Conservation (phyloP, 2,113 vertebrate species). For the Hippolais icterina region DNA sequence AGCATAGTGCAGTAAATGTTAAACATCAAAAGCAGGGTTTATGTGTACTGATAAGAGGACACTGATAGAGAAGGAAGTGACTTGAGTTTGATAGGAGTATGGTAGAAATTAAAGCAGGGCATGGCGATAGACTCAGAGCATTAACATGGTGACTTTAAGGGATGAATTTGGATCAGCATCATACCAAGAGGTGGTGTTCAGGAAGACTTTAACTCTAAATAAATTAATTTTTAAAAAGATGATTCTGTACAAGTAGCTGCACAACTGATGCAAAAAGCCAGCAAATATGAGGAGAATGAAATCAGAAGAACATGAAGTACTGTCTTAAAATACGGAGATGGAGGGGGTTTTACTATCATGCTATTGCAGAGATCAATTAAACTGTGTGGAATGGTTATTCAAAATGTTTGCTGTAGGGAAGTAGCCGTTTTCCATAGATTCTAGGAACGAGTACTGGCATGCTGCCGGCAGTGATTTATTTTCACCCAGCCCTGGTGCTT, state of each 20-base stretch:
- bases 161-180: not conserved
- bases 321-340: not conserved
- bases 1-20: not conserved
- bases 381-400: not conserved
- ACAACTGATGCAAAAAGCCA: not conserved
- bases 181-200: not conserved
- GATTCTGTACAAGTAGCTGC: not conserved
- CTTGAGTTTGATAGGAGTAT: not conserved
- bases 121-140: not conserved
- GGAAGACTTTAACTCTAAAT: not conserved
- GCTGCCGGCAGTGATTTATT: conserved; percentile 7
- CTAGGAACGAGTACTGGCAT: conserved; percentile 1
- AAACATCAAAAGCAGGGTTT: not conserved
- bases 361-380: not conserved
- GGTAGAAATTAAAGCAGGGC: not conserved
- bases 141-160: not conserved
- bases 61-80: not conserved
- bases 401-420: not conserved
- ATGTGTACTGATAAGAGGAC: not conserved
- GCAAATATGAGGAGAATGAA: not conserved
- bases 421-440: not conserved
- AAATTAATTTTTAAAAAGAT: not conserved
- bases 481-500: conserved; percentile 5
- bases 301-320: not conserved
- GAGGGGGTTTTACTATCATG: not conserved